Percentiles rank a stretch among this genome's conserved stretches.
Conservation (phyloP, 2,113 vertebrate species). For the Ictalurus furcatus region DNA sequence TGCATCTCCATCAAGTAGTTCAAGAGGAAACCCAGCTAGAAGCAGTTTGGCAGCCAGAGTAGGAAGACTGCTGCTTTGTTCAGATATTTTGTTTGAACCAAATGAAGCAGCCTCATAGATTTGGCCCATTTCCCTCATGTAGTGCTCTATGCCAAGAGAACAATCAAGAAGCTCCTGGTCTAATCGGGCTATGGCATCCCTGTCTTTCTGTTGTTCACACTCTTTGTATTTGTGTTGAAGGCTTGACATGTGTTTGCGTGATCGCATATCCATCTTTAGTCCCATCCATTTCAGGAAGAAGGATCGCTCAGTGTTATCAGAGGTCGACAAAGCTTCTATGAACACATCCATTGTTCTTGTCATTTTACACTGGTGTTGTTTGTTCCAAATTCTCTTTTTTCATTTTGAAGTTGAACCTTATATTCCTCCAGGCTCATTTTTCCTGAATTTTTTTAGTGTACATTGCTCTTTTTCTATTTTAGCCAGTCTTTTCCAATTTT, state of each 20-base stretch:
- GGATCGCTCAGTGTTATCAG: slow-evolving; percentile 38
- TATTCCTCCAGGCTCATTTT: not conserved
- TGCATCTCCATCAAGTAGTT: slow-evolving; percentile 68
- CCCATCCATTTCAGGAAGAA: slow-evolving; percentile 62
- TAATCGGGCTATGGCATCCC: slow-evolving; percentile 20
- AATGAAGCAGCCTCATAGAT: slow-evolving; percentile 60
- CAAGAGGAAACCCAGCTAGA: slow-evolving; percentile 64
- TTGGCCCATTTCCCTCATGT: slow-evolving; percentile 65
- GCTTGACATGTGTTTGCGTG: not conserved
- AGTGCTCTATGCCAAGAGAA: slow-evolving; percentile 68
- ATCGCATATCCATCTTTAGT: slow-evolving; percentile 48
- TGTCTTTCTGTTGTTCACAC: slow-evolving; percentile 30
- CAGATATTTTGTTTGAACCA: not conserved
- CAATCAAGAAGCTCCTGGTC: slow-evolving; percentile 57
- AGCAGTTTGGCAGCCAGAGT: slow-evolving; percentile 61
- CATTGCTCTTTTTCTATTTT: slow-evolving; percentile 59
- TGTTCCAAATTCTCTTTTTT: not conserved
- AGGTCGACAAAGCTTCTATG: slow-evolving; percentile 18
- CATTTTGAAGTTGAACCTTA: slow-evolving; percentile 36
- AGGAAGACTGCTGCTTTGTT: slow-evolving; percentile 46
- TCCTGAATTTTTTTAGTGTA: slow-evolving; percentile 33
- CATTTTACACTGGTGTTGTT: not conserved
- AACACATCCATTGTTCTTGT: slow-evolving; percentile 49
- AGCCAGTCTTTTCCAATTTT: slow-evolving; percentile 55
- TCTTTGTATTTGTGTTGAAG: slow-evolving; percentile 35